Conservation (phyloP, 2,888 invertebrate species). For the Tenthredo notha region DNA sequence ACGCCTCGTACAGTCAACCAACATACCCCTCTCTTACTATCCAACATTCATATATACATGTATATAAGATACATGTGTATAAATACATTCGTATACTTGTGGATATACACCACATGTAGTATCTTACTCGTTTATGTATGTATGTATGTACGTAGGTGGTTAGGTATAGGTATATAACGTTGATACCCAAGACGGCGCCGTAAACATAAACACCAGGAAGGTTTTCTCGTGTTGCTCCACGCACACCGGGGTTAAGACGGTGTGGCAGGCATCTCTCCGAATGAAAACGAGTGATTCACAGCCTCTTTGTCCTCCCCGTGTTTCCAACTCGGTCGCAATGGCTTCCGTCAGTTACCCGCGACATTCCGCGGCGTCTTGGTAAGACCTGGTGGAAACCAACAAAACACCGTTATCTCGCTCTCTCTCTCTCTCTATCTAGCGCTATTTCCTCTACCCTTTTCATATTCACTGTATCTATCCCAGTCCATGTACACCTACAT, state of each 20-base stretch:
- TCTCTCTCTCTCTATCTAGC: constrained; percentile 15
- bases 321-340: constrained; percentile 46
- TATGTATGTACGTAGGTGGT: background rate
- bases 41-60: background rate
- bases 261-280: constrained; percentile 35
- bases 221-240: constrained; percentile 35
- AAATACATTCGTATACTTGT: constrained; percentile 9
- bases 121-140: background rate
- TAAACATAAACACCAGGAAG: constrained; percentile 45
- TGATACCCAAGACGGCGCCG: constrained; percentile 36
- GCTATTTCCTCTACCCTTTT: constrained; percentile 10
- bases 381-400: constrained; percentile 23
- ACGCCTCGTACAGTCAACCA: constrained; percentile 27
- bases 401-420: constrained; percentile 19
- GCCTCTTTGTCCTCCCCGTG: constrained; percentile 50
- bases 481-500: background rate
- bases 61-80: background rate
- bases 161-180: constrained; percentile 3
- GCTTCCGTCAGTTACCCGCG: constrained; percentile 48
- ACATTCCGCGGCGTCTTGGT: constrained; percentile 46
- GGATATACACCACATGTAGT: background rate
- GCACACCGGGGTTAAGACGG: constrained; percentile 22
- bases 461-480: background rate
- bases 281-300: constrained; percentile 51
- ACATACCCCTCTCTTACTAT: background rate